Conservation (phyloP, 2,113 vertebrate species). For the Campylorhamphus procurvoides region DNA sequence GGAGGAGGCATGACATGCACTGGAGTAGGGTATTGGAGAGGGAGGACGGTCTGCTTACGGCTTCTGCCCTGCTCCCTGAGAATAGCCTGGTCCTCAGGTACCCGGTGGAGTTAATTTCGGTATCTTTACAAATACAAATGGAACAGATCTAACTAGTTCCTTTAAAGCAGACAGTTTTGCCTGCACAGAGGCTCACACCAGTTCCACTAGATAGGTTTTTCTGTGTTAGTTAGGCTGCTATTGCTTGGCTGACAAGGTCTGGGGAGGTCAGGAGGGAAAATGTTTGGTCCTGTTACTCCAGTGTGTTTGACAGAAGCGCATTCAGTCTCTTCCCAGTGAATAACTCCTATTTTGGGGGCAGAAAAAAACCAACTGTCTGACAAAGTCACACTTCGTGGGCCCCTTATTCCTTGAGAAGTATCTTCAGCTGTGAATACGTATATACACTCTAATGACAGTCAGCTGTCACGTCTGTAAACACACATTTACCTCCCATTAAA, state of each 20-base stretch:
- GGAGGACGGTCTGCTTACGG: background rate
- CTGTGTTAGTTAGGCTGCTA: background rate
- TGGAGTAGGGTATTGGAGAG: background rate
- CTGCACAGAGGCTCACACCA: background rate
- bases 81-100: background rate
- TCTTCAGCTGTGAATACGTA: conserved; percentile 59
- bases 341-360: background rate
- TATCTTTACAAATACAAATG: background rate
- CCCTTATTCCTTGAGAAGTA: conserved; percentile 46
- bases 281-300: background rate
- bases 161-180: background rate
- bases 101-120: background rate
- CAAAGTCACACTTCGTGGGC: background rate
- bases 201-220: background rate
- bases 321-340: background rate
- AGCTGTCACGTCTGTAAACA: conserved; percentile 81
- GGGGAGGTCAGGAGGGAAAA: background rate
- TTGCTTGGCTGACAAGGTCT: background rate
- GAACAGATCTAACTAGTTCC: background rate
- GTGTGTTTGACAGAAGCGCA: background rate
- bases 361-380: background rate
- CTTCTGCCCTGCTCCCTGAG: background rate
- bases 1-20: background rate
- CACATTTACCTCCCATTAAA: conserved; percentile 78
- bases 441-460: conserved; percentile 70